Base-by-base conservation (phyloP, 2,113 vertebrate species). In the Arizona elegans region DNA sequence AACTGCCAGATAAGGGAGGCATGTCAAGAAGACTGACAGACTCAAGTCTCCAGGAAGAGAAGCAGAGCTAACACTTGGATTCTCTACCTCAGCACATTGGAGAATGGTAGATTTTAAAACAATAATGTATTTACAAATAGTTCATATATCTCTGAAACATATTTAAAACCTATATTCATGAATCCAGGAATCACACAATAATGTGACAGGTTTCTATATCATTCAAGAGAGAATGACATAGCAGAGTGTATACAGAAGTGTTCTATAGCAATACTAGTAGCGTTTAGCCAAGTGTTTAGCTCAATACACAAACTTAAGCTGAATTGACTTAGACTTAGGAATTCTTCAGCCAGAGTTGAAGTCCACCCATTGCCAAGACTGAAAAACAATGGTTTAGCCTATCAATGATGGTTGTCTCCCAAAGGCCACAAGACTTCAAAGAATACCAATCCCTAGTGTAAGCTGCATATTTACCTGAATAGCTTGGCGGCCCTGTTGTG, bases 401-500 rank as follows among this genome's bases (percentile, higher is more conserved):
- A 33, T 55, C 52, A 54, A 1, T 52, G 3, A 90, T 47, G 21
- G 24, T n/a, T 43, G 38, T 19, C 23, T 3, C 2, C 8, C 6
- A 93, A 53, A 50, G 24, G 13, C 54, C 11, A 15, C 1, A 26
- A 56, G 38, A n/a, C 38, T 52, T 91, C 26, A 50, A 58, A 43
- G 13, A 92, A 43, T 53, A 89, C 1, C 52, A 81, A 17, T 9
- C 24, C 86, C 7, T 8, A 6, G 3, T 24, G 9, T 26, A 11
- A n/a, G 10, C 26, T 53, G 56, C 24, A 50, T 38, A 95, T 97
- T 96, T 96, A 99, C 99, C 98, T 99, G 99, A 95, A 99, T 98
- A 1, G 99, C 99, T 95, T 99, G 99, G 92, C 99, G 98, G 92
- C 99, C 99, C 97, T 99, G 99, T 97, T 99, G 99, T 58, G 98